Evolutionary conservation across 2,113 vertebrate genomes (phyloP).

Genomic region (Candoia aspera): DNA sequence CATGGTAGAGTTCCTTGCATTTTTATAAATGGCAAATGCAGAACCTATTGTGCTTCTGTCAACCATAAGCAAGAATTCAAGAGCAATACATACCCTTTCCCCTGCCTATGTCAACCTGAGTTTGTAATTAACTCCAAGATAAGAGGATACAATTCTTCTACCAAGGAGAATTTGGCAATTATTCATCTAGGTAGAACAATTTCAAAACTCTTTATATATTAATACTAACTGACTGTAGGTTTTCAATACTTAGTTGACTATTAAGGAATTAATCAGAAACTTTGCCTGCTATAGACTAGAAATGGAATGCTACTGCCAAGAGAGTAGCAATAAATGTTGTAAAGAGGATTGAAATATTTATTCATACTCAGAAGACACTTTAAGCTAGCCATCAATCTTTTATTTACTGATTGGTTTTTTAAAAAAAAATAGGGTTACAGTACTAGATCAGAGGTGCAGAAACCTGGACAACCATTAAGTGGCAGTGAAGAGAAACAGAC

Average conservation of each 20-base stretch:
- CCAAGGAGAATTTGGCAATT: neutral
- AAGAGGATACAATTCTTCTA: neutral
- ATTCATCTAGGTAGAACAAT: neutral
- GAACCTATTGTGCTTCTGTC: neutral
- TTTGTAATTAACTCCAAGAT: neutral
- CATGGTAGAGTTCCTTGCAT: neutral
- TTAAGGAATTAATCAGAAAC: neutral
- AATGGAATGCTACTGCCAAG: neutral
- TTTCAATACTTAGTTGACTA: neutral
- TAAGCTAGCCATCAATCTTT: conserved; percentile 1
- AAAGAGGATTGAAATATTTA: neutral
- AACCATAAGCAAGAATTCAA: neutral
- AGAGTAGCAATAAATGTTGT: neutral
- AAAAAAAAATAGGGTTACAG: no score
- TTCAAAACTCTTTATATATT: neutral
- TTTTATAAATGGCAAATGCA: neutral
- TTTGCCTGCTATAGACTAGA: neutral
- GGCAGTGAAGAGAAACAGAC: neutral
- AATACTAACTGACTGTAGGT: neutral
- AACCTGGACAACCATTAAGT: neutral
- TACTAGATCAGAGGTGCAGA: neutral
- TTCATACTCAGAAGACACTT: neutral
- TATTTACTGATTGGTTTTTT: neutral
- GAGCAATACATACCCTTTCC: neutral
- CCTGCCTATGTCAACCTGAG: neutral